phyloP scores from a whole-genome alignment of 2,888 invertebrate genomes.

The Orthosia gothica region DNA sequence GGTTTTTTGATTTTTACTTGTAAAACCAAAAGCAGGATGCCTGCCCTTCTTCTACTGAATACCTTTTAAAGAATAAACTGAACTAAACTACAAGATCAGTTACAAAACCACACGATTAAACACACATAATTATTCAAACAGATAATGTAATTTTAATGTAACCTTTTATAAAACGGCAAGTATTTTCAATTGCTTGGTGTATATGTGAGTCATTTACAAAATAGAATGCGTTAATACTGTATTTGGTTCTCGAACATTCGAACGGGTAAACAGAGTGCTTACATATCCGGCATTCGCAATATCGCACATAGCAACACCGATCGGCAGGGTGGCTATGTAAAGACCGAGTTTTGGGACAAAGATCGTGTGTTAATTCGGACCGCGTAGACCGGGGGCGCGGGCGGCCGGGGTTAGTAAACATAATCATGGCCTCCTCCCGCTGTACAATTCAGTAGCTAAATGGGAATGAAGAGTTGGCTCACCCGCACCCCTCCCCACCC shows the following conservation, averaged over 20 bases:
- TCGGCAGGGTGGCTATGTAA: constrained; percentile 72
- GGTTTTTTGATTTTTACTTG: too few species aligned
- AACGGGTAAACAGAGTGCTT: constrained; percentile 53
- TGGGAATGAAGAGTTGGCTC: constrained; percentile 88
- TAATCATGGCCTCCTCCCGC: constrained; percentile 89
- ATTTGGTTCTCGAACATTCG: constrained; percentile 60
- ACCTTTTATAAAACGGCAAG: constrained; percentile 4
- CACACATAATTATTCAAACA: constrained; percentile 1
- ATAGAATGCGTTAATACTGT: constrained; percentile 36
- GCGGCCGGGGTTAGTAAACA: constrained; percentile 88
- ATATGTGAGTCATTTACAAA: constrained; percentile 26
- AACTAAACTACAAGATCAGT: not conserved
- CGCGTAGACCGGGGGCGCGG: constrained; percentile 84
- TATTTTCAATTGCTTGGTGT: constrained; percentile 23
- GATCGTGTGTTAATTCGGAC: constrained; percentile 89
- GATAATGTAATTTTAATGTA: constrained; percentile 5
- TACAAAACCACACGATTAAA: not conserved
- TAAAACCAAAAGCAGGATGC: constrained; percentile 14
- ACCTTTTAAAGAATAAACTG: not conserved
- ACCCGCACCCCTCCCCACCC: constrained; percentile 78
- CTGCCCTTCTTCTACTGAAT: constrained; percentile 4
- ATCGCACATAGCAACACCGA: constrained; percentile 75
- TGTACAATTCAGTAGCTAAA: constrained; percentile 90
- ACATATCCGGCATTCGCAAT: constrained; percentile 67
- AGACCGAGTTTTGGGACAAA: constrained; percentile 83